Base-by-base conservation (phyloP, 2,888 invertebrate species). In the Capitulum mitella region DNA sequence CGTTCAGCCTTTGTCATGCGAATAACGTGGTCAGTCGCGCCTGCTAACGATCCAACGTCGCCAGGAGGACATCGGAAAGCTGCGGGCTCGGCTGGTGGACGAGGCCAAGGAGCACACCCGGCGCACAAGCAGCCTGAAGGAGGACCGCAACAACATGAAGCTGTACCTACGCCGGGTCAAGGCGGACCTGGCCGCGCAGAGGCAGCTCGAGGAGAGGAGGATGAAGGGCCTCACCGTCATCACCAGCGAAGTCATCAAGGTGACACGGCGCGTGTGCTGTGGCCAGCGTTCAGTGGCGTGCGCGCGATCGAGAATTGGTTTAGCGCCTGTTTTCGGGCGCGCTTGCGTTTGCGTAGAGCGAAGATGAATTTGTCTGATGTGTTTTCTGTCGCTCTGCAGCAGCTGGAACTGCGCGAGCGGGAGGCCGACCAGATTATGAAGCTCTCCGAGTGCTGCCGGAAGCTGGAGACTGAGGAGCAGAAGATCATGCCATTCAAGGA, bases 341-440 rank as follows among this genome's bases (percentile, higher is more conserved):
- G n/a, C n/a, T n/a, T n/a, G n/a, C n/a, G n/a, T 14, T 22, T 14
- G 48, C 22, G 48, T 8, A 19, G 48, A 51, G 48, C 6, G n/a
- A n/a, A n/a, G n/a, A n/a, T n/a, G n/a, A n/a, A n/a, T n/a, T n/a
- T n/a, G n/a, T n/a, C n/a, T n/a, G n/a, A n/a, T n/a, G 29, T 78
- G 12, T 34, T 75, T 34, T 26, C 81, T n/a, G n/a, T n/a, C n/a
- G n/a, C n/a, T n/a, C n/a, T n/a, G 82, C 81, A 90, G 88, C 85
- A 86, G 76, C 85, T 91, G 0, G 87, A 90, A 83, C 85, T 85
- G n/a, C 84, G 89, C 1, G 85, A 87, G 58, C 86, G 86, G 40
- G 91, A 90, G 83, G 88, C 91, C 10, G 87, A 89, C 80, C 88
- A 88, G 34, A 85, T 92, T n/a, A 83, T 89, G 48, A 89, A 90